Evolutionary conservation across 2,113 vertebrate species (phyloP).

Genomic region (Rhodinocichla rosea): DNA sequence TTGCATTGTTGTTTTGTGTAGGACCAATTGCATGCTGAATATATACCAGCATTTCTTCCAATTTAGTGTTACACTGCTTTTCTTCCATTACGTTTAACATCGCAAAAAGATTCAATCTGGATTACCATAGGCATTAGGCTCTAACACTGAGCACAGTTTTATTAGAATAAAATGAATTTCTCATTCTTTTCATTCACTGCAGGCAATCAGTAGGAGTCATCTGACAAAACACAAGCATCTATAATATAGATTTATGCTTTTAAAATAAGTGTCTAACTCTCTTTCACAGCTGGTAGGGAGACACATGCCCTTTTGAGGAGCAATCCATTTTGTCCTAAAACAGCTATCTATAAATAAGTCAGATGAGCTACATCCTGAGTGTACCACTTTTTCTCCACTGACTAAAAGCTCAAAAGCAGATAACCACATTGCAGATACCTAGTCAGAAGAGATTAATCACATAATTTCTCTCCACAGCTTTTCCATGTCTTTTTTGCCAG

Average conservation of each 20-base stretch:
- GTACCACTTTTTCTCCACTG: not conserved
- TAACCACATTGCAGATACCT: not conserved
- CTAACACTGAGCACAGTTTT: not conserved
- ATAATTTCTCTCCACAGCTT: not conserved
- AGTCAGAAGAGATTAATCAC: not conserved
- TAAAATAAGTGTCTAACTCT: not conserved
- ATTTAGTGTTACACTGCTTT: not conserved
- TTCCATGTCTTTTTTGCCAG: not conserved
- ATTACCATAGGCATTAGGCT: not conserved
- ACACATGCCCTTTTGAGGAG: not conserved
- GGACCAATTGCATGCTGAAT: not conserved
- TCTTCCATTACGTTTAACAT: not conserved
- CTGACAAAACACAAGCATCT: not conserved
- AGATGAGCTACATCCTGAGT: not conserved
- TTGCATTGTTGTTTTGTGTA: not conserved
- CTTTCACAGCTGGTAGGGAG: not conserved
- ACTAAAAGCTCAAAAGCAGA: not conserved
- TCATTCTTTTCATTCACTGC: not conserved
- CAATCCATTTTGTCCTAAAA: not conserved
- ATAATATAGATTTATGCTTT: not conserved
- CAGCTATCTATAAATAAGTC: not conserved
- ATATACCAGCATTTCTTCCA: not conserved
- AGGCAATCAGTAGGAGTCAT: not conserved
- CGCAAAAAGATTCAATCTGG: not conserved
- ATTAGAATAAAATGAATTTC: not conserved